Base-by-base conservation (phyloP, 2,888 invertebrate genomes). In the Papilio elwesi region DNA sequence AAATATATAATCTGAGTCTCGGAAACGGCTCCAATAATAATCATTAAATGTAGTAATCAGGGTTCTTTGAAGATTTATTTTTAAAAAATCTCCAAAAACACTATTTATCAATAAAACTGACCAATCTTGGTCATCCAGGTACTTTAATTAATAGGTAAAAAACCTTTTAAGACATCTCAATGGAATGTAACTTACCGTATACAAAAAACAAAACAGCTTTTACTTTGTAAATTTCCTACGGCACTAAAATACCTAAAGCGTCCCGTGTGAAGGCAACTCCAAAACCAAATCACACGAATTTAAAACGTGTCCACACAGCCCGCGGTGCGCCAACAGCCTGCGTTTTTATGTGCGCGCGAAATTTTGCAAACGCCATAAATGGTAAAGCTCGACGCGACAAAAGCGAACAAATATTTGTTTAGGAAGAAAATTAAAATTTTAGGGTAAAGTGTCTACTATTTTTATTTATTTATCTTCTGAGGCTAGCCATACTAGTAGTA, bases 311-410 rank as follows among this genome's bases (percentile, higher is more conserved):
- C 71, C 51, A 51, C 62, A 36, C 72, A 49, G 64, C 48, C 66
- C 47, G 36, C 3, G 62, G 71, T 70, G 63, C 68, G 75, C 68
- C 74, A 74, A 73, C 67, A 72, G n/a, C 59, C 59, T 69, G 74
- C 63, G 75, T 62, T 75, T 79, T 83, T 83, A 85, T 81, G 82
- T 78, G 57, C 76, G 78, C 80, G 85, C 75, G 80, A 85, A 83
- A 85, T 83, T 81, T 78, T 79, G 76, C 81, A 75, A 82, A 80
- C 78, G 77, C 79, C 73, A 75, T 75, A 76, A 64, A 77, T 72
- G 74, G 76, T 71, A 53, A 74, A 76, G 71, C 77, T 69, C 70
- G 71, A 48, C 68, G 70, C 63, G 70, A 71, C 76, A 65, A 71
- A 70, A 74, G 77, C 76, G 71, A 73, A 73, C 73, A 77, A 81